These are phyloP conservation scores for Caranx ignobilis DNA, from an alignment of 2,113 vertebrate genomes.

Conservation along the genomic window DNA sequence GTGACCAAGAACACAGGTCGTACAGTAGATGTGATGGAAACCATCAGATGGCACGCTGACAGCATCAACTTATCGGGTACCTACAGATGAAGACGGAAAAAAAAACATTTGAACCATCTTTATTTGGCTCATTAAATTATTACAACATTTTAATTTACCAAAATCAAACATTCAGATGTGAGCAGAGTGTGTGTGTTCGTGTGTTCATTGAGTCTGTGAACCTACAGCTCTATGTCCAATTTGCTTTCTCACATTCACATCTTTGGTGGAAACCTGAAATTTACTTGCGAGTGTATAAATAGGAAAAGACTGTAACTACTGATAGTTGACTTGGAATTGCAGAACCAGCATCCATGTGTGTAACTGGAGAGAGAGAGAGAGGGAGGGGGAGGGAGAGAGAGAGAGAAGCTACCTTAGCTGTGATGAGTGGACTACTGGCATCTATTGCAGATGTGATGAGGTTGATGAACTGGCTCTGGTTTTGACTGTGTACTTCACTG, in stretches of 20 bases:
- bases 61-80: conserved; percentile 96
- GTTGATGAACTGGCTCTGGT: conserved; percentile 91
- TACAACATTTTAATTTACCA: no score
- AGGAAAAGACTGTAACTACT: not conserved
- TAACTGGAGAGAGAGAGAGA: no score
- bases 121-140: no score
- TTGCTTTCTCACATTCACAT: not conserved
- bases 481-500: conserved; percentile 93
- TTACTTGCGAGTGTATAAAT: not conserved
- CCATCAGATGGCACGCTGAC: conserved; percentile 93
- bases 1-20: conserved; percentile 95
- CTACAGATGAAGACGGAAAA: conserved; percentile 74
- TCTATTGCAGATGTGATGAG: conserved; percentile 94
- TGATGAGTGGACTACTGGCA: conserved; percentile 94
- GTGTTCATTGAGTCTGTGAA: not conserved
- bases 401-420: conserved; percentile 88
- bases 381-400: not conserved
- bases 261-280: not conserved
- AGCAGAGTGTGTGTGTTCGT: not conserved
- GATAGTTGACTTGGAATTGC: not conserved
- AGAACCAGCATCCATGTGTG: not conserved
- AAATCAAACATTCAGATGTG: no score
- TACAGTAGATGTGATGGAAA: conserved; percentile 95
- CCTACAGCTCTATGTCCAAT: not conserved
- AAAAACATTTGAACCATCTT: no score